phyloP scores from a whole-genome alignment of 2,888 invertebrate species.

The Polydrusus cervinus region DNA sequence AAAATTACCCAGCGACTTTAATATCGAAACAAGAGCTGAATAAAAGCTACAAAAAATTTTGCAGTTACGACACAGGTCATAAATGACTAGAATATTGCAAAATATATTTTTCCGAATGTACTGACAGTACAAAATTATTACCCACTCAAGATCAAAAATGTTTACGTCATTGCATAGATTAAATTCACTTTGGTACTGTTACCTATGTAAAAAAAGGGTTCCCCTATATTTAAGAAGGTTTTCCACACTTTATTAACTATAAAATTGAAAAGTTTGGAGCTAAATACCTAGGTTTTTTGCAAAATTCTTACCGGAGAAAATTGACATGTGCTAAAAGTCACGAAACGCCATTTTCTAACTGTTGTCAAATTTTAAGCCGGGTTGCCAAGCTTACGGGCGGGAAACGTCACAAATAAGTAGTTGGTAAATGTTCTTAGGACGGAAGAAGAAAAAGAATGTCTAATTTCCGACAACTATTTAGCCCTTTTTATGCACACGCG shows the following conservation, averaged over 20 bases:
- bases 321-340: constrained; percentile 70
- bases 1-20: constrained; percentile 6
- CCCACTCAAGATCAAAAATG: constrained; percentile 58
- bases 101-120: constrained; percentile 46
- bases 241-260: background rate
- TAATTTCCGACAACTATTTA: background rate
- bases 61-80: constrained; percentile 13
- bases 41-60: background rate
- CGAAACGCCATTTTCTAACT: constrained; percentile 67
- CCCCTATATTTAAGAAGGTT: constrained; percentile 16
- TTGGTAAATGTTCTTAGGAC: background rate
- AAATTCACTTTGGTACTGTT: constrained; percentile 21
- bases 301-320: constrained; percentile 67
- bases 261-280: constrained; percentile 27
- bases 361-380: constrained; percentile 25
- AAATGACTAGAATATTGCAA: constrained; percentile 40
- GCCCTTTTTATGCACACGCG: too few relatives aligned
- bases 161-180: constrained; percentile 64
- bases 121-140: constrained; percentile 58
- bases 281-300: constrained; percentile 32
- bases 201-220: constrained; percentile 24
- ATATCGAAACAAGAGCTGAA: background rate
- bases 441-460: background rate
- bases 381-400: constrained; percentile 26
- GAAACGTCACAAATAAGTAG: constrained; percentile 8